Evolutionary conservation across 2,797 vertebrate species (phyloP).

Genomic region (Hipposideros larvatus): DNA sequence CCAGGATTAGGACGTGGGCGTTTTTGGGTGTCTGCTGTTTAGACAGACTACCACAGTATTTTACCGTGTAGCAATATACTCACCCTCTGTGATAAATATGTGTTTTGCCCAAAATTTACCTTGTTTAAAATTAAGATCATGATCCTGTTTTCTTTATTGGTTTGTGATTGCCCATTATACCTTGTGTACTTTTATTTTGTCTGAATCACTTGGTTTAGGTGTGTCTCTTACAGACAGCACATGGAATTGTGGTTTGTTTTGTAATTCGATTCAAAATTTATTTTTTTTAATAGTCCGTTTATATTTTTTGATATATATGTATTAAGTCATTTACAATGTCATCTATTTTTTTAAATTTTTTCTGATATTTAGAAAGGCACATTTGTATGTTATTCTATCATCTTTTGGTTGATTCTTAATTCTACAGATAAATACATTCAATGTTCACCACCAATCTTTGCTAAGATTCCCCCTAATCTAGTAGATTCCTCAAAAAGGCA

Average conservation of each 20-base stretch:
- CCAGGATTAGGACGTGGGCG: background rate
- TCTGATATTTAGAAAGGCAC: background rate
- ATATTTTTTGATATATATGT: background rate
- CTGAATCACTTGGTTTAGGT: background rate
- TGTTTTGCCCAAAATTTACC: background rate
- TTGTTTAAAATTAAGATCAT: background rate
- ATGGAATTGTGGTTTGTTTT: background rate
- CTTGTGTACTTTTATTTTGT: background rate
- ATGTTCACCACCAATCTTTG: background rate
- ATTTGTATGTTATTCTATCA: background rate
- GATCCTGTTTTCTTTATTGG: background rate
- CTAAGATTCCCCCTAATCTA: background rate
- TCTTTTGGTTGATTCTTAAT: background rate
- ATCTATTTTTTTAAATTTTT: background rate
- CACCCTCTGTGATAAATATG: background rate
- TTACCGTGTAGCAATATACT: background rate
- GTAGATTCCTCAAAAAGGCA: background rate
- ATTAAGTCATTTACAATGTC: background rate
- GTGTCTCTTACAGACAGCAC: background rate
- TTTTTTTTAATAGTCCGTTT: background rate
- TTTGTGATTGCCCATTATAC: background rate
- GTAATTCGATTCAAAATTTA: background rate
- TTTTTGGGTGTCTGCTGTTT: background rate
- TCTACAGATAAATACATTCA: background rate
- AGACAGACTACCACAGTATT: background rate